Conservation (phyloP, 2,113 vertebrate genomes). For the Sigmodon hispidus region DNA sequence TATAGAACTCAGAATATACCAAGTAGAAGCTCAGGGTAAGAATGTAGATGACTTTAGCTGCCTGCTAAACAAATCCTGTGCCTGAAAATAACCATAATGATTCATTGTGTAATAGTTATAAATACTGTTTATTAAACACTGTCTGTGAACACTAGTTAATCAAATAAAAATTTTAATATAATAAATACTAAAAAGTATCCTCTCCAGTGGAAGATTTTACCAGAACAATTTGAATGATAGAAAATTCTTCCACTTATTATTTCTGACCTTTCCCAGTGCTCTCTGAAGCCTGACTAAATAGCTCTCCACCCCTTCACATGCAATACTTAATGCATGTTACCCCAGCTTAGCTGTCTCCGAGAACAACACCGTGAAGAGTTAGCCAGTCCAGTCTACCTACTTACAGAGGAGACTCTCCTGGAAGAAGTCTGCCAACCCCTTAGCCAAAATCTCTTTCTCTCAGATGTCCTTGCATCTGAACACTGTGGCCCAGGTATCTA, state of each 20-base stretch:
- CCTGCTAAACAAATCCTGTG: not conserved
- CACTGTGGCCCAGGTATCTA: not conserved
- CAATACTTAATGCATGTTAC: not conserved
- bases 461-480: not conserved
- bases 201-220: not conserved
- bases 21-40: not conserved
- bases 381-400: not conserved
- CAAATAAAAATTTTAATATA: not conserved
- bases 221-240: not conserved
- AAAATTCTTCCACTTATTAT: not conserved
- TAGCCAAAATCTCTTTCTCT: not conserved
- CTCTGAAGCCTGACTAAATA: not conserved
- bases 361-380: not conserved
- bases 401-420: not conserved
- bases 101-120: conserved; percentile 9
- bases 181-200: not conserved
- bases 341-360: not conserved
- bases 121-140: conserved; percentile 1
- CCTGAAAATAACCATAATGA: not conserved
- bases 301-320: not conserved
- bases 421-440: not conserved
- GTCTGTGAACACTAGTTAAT: not conserved
- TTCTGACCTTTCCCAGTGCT: not conserved
- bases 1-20: conserved; percentile 5
- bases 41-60: not conserved